Base-by-base conservation (phyloP, 2,888 invertebrate species). In the Danaus chrysippus region DNA sequence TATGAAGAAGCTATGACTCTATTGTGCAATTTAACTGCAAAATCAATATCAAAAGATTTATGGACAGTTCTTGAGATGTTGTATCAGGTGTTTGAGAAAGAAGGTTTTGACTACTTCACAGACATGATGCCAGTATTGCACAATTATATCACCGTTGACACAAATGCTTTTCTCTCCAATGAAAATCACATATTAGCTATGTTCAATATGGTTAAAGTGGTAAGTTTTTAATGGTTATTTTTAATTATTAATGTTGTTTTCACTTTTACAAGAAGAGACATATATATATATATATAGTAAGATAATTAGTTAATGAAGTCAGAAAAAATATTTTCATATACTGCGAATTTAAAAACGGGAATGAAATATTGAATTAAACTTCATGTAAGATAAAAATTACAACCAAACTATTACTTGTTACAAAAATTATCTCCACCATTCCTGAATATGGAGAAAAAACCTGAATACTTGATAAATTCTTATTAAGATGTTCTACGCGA, bases 71-170 rank as follows among this genome's bases (percentile, higher is more conserved):
- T 98, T 68, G 96, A 96, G 81, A 87, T 97, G 60, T 92, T 98
- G 73, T 98, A 97, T 84, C 94, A 94, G 81, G 95, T 98, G 70
- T 98, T 99, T 79, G 96, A 97, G 89, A 97, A 97, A 77, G 98
- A 98, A 81, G 98, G 98, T 52, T 94, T 95, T 61, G 99, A 99
- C 79, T 99, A 98, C 91, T 99, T 99, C 84, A 94, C 95, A 65
- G 99, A 99, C 77, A 98, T 99, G 96, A 99, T 99, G 98, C 98
- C 99, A 0, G 96, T 98, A 8, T 92, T 99, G 42, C 98, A 99
- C 86, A 99, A 99, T 87, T 99, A 98, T 84, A 95, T 99, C 58
- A 98, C 98, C 0, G 96, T 99, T 2, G 99, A 99, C 81, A 98
- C 98, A 0, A 94, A 95, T 63, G 96, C 97, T 12, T 99, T 99